Base-by-base conservation (phyloP, 2,888 invertebrate genomes). In the Malthinus seriepunctatus region DNA sequence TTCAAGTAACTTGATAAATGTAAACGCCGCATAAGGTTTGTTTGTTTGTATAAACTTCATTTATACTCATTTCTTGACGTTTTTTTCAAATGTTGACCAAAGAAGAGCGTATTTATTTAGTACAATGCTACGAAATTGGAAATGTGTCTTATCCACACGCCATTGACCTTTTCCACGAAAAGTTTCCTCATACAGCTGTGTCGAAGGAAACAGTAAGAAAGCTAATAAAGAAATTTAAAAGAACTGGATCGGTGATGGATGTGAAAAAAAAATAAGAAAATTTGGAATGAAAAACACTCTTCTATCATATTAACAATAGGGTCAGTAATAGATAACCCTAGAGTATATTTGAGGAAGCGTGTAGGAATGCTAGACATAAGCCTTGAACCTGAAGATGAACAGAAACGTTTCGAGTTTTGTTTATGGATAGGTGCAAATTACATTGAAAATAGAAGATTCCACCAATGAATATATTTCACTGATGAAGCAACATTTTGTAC, bases 61-160 rank as follows among this genome's bases (percentile, higher is more conserved):
- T n/a, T n/a, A n/a, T n/a, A n/a, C n/a, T n/a, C n/a, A n/a, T n/a
- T n/a, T n/a, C n/a, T n/a, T n/a, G n/a, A n/a, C n/a, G n/a, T n/a
- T n/a, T n/a, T n/a, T n/a, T n/a, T n/a, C n/a, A 46, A 46, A 44
- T 44, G 45, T 23, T 46, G 10, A 35, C 38, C 4, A 46, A 9
- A 14, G 12, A 54, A 38, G 47, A 47, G 23, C 37, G 38, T 38
- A 47, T 37, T 47, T 47, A 54, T 47, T 39, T 51, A 31, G 10
- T 51, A 31, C 7, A 47, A n/a, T 54, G 54, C 10, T 47, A 54
- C 23, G 54, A 12, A n/a, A 47, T 54, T 31, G 47, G 15, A 48
- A 14, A 48, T 14, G 23, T 33, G 15, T 49, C 49, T 39, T 39
- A 48, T 39, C 12, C 12, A 48, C 42, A 42, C 34, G 54, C 48